phyloP scores from a whole-genome alignment of 2,113 vertebrate species.

The Percopsis transmontana region DNA sequence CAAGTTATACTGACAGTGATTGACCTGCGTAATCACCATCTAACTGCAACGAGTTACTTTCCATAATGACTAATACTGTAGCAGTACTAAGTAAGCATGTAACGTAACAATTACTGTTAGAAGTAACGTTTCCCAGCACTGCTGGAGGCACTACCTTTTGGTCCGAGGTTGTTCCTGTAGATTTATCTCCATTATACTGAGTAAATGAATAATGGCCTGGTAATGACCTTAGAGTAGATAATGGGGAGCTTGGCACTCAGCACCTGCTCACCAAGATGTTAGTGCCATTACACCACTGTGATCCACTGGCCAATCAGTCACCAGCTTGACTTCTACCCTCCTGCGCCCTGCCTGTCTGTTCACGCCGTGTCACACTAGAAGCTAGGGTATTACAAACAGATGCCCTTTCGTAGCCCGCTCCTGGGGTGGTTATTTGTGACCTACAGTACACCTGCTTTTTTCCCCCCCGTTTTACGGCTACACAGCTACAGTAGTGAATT shows the following conservation, averaged over 20 bases:
- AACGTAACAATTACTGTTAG: too few relatives aligned
- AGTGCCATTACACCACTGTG: conserved; percentile 40
- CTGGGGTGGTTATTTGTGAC: conserved; percentile 1
- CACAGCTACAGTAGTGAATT: conserved; percentile 2
- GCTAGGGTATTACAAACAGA: conserved; percentile 17
- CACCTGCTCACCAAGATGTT: conserved; percentile 60
- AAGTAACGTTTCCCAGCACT: too few relatives aligned
- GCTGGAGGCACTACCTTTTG: not conserved
- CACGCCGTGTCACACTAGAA: conserved; percentile 26
- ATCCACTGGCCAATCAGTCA: conserved; percentile 56
- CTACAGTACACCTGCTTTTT: not conserved
- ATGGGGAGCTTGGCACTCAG: conserved; percentile 54
- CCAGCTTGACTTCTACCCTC: conserved; percentile 32
- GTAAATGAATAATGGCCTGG: conserved; percentile 53
- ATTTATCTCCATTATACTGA: conserved; percentile 49
- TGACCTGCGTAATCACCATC: too few relatives aligned
- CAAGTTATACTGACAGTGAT: too few relatives aligned
- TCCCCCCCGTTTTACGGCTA: not conserved
- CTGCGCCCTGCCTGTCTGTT: conserved; percentile 26
- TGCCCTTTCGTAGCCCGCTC: not conserved
- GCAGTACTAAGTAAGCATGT: too few relatives aligned
- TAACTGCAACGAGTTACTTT: too few relatives aligned
- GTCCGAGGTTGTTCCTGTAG: conserved; percentile 26
- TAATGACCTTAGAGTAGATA: conserved; percentile 57
- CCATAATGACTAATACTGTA: too few relatives aligned